These are phyloP conservation scores for Myotis davidii DNA, from an alignment of 2,113 vertebrate species.

Conservation along the genomic window DNA sequence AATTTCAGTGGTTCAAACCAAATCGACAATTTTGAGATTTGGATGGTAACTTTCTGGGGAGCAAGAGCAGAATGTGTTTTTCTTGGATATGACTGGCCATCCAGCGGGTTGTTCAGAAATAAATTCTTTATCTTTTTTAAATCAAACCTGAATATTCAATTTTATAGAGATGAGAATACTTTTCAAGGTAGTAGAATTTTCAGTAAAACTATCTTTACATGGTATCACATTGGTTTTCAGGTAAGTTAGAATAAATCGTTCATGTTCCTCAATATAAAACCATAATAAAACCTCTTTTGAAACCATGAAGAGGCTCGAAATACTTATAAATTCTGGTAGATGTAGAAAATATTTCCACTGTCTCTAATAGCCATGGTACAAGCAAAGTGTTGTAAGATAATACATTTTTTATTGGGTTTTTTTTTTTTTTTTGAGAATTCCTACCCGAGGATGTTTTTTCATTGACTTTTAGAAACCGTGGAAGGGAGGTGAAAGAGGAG, in stretches of 20 bases:
- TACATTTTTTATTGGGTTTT: background rate
- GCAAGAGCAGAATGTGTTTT: background rate
- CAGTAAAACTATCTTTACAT: background rate
- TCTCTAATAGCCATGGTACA: background rate
- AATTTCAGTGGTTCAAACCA: background rate
- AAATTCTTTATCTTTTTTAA: conserved; percentile 1
- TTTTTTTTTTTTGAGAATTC: too few relatives aligned
- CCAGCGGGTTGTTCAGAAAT: background rate
- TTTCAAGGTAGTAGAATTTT: background rate
- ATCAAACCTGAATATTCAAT: background rate
- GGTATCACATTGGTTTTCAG: background rate
- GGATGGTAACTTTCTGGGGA: background rate
- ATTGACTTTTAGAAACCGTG: too few relatives aligned
- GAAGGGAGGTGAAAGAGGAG: too few relatives aligned
- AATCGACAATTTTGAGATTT: background rate
- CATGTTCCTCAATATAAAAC: conserved; percentile 3
- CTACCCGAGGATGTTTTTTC: too few relatives aligned
- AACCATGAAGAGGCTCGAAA: background rate
- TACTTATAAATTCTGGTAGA: background rate
- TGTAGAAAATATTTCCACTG: background rate
- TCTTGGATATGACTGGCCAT: background rate
- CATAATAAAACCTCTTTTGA: background rate
- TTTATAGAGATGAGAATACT: conserved; percentile 26
- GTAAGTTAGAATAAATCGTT: conserved; percentile 30
- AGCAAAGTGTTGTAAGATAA: background rate